phyloP scores from a whole-genome alignment of 2,797 vertebrate species.

The Alosa sapidissima region DNA sequence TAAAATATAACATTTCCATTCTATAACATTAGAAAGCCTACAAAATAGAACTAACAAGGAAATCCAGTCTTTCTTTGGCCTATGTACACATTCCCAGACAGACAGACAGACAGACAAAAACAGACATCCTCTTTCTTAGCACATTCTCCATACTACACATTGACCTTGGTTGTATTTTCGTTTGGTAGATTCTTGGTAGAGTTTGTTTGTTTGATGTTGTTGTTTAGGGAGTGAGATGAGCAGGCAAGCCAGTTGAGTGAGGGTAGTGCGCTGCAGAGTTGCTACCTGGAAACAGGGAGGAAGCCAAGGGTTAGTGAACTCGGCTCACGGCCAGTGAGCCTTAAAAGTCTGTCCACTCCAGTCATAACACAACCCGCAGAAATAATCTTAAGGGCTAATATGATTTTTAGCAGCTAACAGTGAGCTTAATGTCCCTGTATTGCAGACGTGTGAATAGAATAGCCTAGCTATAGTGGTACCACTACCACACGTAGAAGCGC shows the following conservation, averaged over 20 bases:
- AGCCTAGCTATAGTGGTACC: too few species aligned
- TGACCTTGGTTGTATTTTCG: not conserved
- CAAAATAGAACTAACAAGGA: slow-evolving; percentile 36
- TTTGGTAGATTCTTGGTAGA: slow-evolving; percentile 2
- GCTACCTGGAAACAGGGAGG: slow-evolving; percentile 10
- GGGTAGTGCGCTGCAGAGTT: not conserved
- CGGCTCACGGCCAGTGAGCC: not conserved
- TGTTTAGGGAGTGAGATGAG: slow-evolving; percentile 18
- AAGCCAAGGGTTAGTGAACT: slow-evolving; percentile 1
- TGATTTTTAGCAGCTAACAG: too few species aligned
- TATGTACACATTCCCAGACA: slow-evolving; percentile 10
- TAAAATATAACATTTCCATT: slow-evolving; percentile 10
- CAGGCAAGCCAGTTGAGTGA: slow-evolving; percentile 14
- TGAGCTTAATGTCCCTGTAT: too few species aligned
- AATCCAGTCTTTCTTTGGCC: slow-evolving; percentile 57
- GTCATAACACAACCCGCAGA: too few species aligned
- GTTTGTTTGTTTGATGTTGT: slow-evolving; percentile 12
- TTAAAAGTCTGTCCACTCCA: not conserved
- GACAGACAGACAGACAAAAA: not conserved
- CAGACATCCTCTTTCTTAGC: not conserved
- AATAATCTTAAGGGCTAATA: too few species aligned
- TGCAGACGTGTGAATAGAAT: too few species aligned
- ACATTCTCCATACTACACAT: slow-evolving; percentile 1
- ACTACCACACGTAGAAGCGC: too few species aligned
- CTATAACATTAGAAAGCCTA: slow-evolving; percentile 23